Evolutionary conservation across 2,113 vertebrate species (phyloP).

Genomic region (Psephotus haematonotus): DNA sequence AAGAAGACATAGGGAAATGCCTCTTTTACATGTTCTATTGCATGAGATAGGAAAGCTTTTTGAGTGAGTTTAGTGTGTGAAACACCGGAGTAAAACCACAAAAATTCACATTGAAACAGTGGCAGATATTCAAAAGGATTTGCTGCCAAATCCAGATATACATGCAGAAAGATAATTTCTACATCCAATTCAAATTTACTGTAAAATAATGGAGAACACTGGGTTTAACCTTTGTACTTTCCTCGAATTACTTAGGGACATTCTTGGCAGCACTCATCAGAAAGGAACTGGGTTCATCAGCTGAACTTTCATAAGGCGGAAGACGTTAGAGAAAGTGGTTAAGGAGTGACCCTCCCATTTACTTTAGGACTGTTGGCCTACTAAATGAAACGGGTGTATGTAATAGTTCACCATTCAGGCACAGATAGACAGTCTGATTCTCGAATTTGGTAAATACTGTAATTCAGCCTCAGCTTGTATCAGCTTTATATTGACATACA

Average conservation of each 20-base stretch:
- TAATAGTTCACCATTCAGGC: background rate
- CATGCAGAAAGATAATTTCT: background rate
- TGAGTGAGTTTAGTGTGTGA: background rate
- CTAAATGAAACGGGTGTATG: background rate
- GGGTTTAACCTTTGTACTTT: background rate
- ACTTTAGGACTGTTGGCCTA: background rate
- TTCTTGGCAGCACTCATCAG: background rate
- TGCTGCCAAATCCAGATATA: background rate
- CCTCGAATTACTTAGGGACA: background rate
- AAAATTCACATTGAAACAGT: background rate
- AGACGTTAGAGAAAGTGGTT: background rate
- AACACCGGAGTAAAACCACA: background rate
- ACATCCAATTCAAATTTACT: background rate
- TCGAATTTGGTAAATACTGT: background rate
- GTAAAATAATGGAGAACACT: background rate
- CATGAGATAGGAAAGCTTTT: background rate
- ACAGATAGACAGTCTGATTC: background rate
- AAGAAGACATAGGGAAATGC: background rate
- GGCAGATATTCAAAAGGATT: background rate
- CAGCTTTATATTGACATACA: background rate
- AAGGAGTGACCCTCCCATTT: background rate
- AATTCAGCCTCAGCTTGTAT: background rate
- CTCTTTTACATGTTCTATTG: background rate
- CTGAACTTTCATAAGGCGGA: background rate
- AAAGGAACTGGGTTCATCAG: background rate